These are phyloP conservation scores for Vultur gryphus DNA, from an alignment of 2,797 vertebrate genomes.

Conservation along the genomic window DNA sequence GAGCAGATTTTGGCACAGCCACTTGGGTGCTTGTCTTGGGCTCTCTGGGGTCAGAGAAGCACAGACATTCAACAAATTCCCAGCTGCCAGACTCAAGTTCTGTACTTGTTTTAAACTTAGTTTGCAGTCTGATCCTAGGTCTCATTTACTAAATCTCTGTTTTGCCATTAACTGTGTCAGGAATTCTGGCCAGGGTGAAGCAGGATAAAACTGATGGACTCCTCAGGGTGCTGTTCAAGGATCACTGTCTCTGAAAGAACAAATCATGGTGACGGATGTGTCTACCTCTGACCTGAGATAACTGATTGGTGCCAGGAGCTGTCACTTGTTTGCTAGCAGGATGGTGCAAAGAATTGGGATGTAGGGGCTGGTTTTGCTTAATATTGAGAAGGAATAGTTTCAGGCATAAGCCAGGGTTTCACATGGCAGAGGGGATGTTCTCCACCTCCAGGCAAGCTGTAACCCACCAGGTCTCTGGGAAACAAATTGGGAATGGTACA, in stretches of 20 bases:
- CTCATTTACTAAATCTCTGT: neutral
- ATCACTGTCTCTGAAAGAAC: neutral
- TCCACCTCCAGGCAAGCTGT: neutral
- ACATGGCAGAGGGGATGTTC: neutral
- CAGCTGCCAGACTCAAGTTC: neutral
- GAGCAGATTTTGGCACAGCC: neutral
- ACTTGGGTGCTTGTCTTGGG: neutral
- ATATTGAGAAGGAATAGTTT: neutral
- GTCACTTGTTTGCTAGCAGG: neutral
- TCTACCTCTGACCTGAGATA: neutral
- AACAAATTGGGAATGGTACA: fast-evolving
- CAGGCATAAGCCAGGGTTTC: neutral
- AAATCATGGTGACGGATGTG: fast-evolving
- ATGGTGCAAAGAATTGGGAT: neutral
- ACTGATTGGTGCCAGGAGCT: neutral
- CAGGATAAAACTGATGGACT: neutral
- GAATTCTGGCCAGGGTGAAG: neutral
- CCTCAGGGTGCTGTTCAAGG: neutral
- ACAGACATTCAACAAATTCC: neutral
- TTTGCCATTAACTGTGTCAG: neutral
- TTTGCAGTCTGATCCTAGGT: neutral
- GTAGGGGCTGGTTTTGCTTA: neutral
- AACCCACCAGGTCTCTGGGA: neutral
- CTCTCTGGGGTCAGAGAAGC: neutral
- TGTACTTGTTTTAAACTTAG: neutral